Evolutionary conservation across 1,140 invertebrate species (phyloP), one percentile per base, ranked within the genome.

Genomic region (Lamellibrachia luymesi): DNA sequence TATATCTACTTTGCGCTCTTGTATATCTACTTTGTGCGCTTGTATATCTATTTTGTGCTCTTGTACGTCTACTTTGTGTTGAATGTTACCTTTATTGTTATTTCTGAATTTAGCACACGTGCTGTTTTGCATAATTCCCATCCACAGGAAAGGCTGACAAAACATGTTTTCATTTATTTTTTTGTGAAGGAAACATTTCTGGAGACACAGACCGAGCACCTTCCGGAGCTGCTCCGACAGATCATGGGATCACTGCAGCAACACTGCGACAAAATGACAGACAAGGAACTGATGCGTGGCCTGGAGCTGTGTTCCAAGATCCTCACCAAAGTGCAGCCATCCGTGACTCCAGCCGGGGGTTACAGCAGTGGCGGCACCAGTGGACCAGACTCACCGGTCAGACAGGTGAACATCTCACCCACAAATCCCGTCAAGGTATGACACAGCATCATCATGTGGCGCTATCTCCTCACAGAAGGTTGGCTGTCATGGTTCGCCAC

Each of bases 141-240:
- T 8, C 64, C 64, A 80, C 64, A 22, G 64, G 25, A 80, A 4
- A 80, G 13, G 64, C 38, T 56, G 52, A 56, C 52, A 6, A 56
- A 56, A 56, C 52, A 56, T 13, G 52, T 56, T 56, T 8, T 80
- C 38, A 38, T 80, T 10, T 4, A 80, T 80, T 27, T 91, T 91
- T 49, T 91, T 91, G 50, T 94, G 27, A 94, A 96, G 95, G 98
- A 98, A 95, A 97, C 98, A 51, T 98, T 98, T 94, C 97, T 97
- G 52, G 98, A 98, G 94, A 98, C 97, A 22, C 97, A 98, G n/a
- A 97, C 97, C 7, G 97, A 98, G 94, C 98, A 98, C 95, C 95
- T 98, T 22, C 98, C 98, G 7, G 97, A 97, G 93, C 96, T 98
- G 90, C 97, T 98, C 94, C 96, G 97, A 90, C 97, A 97, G 93